These are phyloP conservation scores for Pemphredon lugubris DNA, from an alignment of 2,888 invertebrate species.

Conservation along the genomic window DNA sequence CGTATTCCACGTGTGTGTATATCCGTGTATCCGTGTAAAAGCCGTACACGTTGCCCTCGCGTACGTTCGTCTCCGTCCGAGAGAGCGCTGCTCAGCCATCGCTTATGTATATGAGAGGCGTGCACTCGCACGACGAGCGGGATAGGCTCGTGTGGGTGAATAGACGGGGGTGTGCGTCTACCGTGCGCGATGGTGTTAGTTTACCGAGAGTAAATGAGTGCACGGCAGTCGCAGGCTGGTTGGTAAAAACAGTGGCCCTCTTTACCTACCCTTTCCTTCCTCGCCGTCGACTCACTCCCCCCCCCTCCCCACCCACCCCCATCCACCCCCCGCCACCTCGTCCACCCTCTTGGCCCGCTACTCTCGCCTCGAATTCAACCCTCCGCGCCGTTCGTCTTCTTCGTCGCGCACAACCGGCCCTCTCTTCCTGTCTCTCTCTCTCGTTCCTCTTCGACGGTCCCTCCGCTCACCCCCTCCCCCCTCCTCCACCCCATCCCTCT, in stretches of 20 bases:
- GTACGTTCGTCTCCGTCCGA: slow-evolving; percentile 37
- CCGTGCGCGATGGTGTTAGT: slow-evolving; percentile 56
- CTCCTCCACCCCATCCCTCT: slow-evolving; percentile 32
- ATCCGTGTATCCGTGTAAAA: not conserved
- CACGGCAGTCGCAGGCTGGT: slow-evolving; percentile 71
- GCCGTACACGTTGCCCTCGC: slow-evolving; percentile 7
- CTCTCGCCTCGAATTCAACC: slow-evolving; percentile 46
- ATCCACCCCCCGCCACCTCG: slow-evolving; percentile 44
- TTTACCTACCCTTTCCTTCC: slow-evolving; percentile 68
- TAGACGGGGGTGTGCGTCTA: slow-evolving; percentile 29
- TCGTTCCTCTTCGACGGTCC: slow-evolving; percentile 19
- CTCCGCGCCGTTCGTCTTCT: slow-evolving; percentile 20
- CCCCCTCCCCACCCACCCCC: slow-evolving; percentile 23
- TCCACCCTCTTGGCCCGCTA: slow-evolving; percentile 37
- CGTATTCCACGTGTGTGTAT: slow-evolving; percentile 18
- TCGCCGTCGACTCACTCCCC: too few relatives aligned
- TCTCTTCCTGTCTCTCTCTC: too few relatives aligned
- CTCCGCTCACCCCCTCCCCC: slow-evolving; percentile 14
- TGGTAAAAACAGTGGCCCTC: slow-evolving; percentile 75
- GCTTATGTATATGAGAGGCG: slow-evolving; percentile 29
- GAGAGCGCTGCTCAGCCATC: slow-evolving; percentile 35
- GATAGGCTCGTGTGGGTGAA: slow-evolving; percentile 27
- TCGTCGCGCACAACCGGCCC: slow-evolving; percentile 29
- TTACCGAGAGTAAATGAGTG: slow-evolving; percentile 74
- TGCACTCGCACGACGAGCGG: slow-evolving; percentile 17